Percentiles rank a stretch among this genome's conserved stretches.
Conservation (phyloP, 1,140 invertebrate genomes). For the Pseudomyrmex sp. region DNA sequence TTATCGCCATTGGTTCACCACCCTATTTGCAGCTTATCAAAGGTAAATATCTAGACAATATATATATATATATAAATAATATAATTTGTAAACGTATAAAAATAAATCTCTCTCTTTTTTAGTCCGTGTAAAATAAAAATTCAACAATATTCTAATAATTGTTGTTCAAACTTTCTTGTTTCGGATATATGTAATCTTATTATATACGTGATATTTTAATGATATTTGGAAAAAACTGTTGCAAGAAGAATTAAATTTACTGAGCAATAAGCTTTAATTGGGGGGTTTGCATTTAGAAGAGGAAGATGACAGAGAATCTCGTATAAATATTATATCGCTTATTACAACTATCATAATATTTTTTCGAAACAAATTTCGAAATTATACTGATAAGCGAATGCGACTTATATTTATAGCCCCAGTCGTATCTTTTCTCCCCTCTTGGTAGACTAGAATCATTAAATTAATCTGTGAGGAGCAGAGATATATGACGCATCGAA, state of each 20-base stretch:
- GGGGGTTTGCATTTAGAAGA: neutral
- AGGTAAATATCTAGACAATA: constrained; percentile 74
- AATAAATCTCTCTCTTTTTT: neutral
- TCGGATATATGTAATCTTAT: neutral
- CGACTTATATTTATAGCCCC: constrained; percentile 69
- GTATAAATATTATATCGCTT: constrained; percentile 35
- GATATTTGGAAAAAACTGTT: neutral
- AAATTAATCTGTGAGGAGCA: constrained; percentile 65
- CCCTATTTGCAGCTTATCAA: constrained; percentile 69
- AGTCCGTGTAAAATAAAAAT: constrained; percentile 4
- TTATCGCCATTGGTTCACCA: constrained; percentile 73
- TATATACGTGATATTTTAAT: neutral
- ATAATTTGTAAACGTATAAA: constrained; percentile 44
- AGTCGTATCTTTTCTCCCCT: constrained; percentile 63
- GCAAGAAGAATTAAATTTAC: neutral
- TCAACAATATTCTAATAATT: neutral
- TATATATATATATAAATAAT: constrained; percentile 54
- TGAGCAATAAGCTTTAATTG: neutral
- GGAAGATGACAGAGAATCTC: constrained; percentile 47
- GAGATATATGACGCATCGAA: constrained; percentile 56
- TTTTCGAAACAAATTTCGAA: constrained; percentile 65
- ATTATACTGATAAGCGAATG: constrained; percentile 69
- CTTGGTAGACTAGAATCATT: constrained; percentile 63
- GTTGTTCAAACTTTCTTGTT: no score
- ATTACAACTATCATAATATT: constrained; percentile 58